A percentile compares a stretch with the other conserved stretches of the same genome.
Conservation (phyloP, 2,888 invertebrate species). For the Cabera pusaria region DNA sequence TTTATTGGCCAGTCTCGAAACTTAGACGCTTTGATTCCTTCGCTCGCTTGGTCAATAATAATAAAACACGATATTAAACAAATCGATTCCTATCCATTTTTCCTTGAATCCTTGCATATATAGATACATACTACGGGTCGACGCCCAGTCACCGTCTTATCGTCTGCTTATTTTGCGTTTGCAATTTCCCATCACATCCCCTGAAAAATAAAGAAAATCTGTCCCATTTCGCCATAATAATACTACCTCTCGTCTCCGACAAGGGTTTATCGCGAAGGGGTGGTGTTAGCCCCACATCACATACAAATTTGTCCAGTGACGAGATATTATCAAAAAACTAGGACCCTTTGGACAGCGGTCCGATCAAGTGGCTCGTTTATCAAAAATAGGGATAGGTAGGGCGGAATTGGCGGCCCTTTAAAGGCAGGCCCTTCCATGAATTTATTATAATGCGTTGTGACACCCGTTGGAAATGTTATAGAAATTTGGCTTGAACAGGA, state of each 20-base stretch:
- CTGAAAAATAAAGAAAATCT: constrained; percentile 26
- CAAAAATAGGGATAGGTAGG: constrained; percentile 63
- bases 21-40: too few relatives aligned
- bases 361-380: constrained; percentile 70
- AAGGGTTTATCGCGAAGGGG: constrained; percentile 46
- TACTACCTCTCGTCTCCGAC: constrained; percentile 34
- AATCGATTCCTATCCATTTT: too few relatives aligned
- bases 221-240: constrained; percentile 30
- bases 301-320: constrained; percentile 73
- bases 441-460: constrained; percentile 43
- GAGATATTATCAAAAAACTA: constrained; percentile 70
- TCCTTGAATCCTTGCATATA: too few relatives aligned
- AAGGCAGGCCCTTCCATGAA: constrained; percentile 44
- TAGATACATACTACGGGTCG: too few relatives aligned
- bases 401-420: constrained; percentile 51
- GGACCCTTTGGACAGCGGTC: constrained; percentile 54
- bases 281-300: constrained; percentile 55
- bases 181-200: constrained; percentile 19
- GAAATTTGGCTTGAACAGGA: too few relatives aligned
- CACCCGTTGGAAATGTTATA: constrained; percentile 24
- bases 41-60: too few relatives aligned
- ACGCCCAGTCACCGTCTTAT: too few relatives aligned
- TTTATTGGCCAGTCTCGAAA: too few relatives aligned
- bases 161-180: constrained; percentile 5
- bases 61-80: too few relatives aligned